phyloP scores from a whole-genome alignment of 2,888 invertebrate species.

The Rhagonycha fulva region DNA sequence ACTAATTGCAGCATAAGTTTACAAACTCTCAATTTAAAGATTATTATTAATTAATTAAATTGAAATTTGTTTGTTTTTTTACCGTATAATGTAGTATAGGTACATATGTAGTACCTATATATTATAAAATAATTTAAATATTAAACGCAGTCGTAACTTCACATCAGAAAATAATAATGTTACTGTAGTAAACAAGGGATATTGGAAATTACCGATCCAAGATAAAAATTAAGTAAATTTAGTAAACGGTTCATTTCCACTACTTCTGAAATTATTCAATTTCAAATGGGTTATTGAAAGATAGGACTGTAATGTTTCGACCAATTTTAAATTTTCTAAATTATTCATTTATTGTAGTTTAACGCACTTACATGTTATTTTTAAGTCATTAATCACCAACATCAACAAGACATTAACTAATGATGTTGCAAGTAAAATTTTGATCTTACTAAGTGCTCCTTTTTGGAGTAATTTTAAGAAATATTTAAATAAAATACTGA shows the following conservation, averaged over 20 bases:
- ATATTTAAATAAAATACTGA: constrained; percentile 1
- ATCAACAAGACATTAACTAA: constrained; percentile 14
- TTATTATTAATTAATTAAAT: too few species aligned
- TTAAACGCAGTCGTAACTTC: too few species aligned
- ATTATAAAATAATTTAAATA: too few species aligned
- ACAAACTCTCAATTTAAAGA: too few species aligned
- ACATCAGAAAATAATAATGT: too few species aligned
- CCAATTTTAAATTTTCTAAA: not conserved
- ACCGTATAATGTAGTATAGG: too few species aligned
- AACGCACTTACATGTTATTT: not conserved
- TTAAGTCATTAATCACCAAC: constrained; percentile 7
- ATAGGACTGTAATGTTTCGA: not conserved
- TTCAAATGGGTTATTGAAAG: not conserved
- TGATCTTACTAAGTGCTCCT: constrained; percentile 6
- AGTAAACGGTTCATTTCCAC: not conserved
- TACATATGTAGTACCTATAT: too few species aligned
- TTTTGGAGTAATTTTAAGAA: constrained; percentile 3
- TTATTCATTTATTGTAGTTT: constrained; percentile 1
- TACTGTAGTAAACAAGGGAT: too few species aligned
- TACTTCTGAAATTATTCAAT: not conserved
- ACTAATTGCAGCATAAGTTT: too few species aligned
- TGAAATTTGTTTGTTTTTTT: too few species aligned
- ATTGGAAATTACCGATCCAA: too few species aligned
- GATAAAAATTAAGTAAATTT: too few species aligned
- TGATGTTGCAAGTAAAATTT: constrained; percentile 1